Evolutionary conservation across 2,888 invertebrate species (phyloP).

Genomic region (Neria commutata): DNA sequence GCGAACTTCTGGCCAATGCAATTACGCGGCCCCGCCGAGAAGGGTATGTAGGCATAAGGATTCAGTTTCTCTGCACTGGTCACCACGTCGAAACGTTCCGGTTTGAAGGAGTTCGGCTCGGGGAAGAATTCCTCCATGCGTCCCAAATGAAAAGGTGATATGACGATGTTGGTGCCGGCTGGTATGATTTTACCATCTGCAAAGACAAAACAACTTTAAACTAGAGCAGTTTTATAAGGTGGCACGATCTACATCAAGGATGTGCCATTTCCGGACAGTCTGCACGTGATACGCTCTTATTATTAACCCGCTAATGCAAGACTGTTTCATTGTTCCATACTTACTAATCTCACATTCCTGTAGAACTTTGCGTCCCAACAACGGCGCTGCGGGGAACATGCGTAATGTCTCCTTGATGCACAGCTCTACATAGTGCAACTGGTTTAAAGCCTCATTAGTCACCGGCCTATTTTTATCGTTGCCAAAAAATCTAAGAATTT

Average conservation of each 20-base stretch:
- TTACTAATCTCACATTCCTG: conserved; percentile 59
- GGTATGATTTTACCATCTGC: conserved; percentile 59
- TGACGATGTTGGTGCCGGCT: conserved; percentile 57
- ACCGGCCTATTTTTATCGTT: conserved; percentile 48
- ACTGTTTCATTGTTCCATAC: conserved; percentile 28
- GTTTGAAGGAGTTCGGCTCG: conserved; percentile 53
- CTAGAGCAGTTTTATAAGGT: too few species aligned
- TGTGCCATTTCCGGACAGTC: too few species aligned
- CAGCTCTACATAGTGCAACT: conserved; percentile 56
- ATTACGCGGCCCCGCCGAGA: conserved; percentile 58
- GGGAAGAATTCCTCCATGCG: conserved; percentile 50
- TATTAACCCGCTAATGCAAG: too few species aligned
- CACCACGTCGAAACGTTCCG: conserved; percentile 58
- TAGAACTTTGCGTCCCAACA: conserved; percentile 53
- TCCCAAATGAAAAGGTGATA: conserved; percentile 53
- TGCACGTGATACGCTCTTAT: too few species aligned
- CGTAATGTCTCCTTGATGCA: conserved; percentile 60
- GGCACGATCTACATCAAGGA: too few species aligned
- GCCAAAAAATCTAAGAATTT: conserved; percentile 61
- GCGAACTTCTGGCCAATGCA: conserved; percentile 62
- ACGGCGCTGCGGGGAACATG: conserved; percentile 58
- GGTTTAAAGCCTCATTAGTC: conserved; percentile 53
- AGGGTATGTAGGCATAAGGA: conserved; percentile 60
- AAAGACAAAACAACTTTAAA: conserved; percentile 5
- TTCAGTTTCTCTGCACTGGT: conserved; percentile 52